Evolutionary conservation across 1,140 invertebrate species (phyloP).

Genomic region (Bombus confusus): DNA sequence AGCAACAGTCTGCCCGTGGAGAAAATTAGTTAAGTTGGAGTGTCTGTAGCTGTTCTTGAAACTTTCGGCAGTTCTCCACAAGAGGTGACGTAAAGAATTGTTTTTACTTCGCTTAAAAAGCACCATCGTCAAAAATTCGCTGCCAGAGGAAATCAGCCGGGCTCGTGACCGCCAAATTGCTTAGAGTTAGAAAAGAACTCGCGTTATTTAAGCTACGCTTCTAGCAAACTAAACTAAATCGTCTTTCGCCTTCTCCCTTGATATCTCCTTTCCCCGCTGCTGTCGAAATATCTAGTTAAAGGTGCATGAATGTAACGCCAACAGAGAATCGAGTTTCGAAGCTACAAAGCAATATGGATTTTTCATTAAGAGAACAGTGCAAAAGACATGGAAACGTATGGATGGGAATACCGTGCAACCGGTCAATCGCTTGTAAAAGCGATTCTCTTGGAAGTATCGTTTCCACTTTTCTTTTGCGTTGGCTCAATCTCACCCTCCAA

Average conservation of each 20-base stretch:
- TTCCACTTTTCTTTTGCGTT: not conserved
- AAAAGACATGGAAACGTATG: not conserved
- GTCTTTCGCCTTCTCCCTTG: too few species aligned
- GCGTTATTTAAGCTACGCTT: not conserved
- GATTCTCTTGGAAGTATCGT: not conserved
- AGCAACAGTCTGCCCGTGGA: not conserved
- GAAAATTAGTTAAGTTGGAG: not conserved
- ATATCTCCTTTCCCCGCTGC: not conserved
- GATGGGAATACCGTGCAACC: too few species aligned
- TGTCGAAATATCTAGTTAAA: not conserved
- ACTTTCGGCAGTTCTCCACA: not conserved
- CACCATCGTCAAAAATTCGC: slow-evolving; percentile 2
- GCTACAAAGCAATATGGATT: not conserved
- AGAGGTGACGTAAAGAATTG: not conserved
- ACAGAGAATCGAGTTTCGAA: not conserved
- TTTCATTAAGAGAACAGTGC: not conserved
- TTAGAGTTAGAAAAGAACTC: not conserved
- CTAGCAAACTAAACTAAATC: not conserved
- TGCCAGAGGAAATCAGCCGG: not conserved
- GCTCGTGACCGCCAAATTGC: not conserved
- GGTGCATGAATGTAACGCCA: not conserved
- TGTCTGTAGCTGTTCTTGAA: not conserved
- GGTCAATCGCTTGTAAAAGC: not conserved
- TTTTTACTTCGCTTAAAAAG: not conserved
- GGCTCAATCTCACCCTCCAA: not conserved